phyloP scores from a whole-genome alignment of 2,888 invertebrate genomes.

The Nephrocerus scutellatus region DNA sequence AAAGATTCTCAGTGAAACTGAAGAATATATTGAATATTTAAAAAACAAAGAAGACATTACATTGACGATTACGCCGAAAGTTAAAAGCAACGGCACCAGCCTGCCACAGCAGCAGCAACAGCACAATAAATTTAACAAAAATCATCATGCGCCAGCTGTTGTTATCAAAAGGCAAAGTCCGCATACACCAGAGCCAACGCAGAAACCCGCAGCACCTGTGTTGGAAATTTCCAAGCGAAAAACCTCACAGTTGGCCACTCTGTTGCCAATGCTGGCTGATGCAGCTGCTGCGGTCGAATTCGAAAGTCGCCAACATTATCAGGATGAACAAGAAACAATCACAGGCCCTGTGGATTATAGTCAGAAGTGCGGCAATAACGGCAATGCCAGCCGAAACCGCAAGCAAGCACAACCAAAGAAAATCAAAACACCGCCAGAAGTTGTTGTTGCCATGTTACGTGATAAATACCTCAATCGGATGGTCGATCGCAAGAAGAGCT shows the following conservation, averaged over 20 bases:
- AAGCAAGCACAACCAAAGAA: conserved; percentile 52
- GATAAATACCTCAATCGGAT: conserved; percentile 47
- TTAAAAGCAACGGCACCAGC: conserved; percentile 5
- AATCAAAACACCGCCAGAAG: conserved; percentile 39
- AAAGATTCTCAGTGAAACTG: conserved; percentile 40
- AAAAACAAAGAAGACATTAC: conserved; percentile 47
- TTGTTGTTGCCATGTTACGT: conserved; percentile 39
- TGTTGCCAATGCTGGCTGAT: conserved; percentile 37
- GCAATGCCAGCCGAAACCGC: too few relatives aligned
- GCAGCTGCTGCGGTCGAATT: too few relatives aligned
- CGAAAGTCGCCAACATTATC: conserved; percentile 37
- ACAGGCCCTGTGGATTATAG: conserved; percentile 39
- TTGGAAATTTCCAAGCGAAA: too few relatives aligned
- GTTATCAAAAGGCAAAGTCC: too few relatives aligned
- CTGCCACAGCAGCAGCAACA: conserved; percentile 2
- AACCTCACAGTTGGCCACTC: conserved; percentile 36
- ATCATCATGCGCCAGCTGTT: too few relatives aligned
- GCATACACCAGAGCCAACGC: conserved; percentile 6
- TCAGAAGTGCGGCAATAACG: too few relatives aligned
- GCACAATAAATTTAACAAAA: too few relatives aligned
- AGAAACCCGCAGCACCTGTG: conserved; percentile 10
- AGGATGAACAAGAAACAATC: too few relatives aligned
- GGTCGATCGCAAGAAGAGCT: conserved; percentile 42
- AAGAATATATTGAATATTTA: conserved; percentile 46
- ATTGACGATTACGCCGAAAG: conserved; percentile 43